Evolutionary conservation across 2,888 invertebrate genomes (phyloP), one percentile per base, ranked within the genome.

Genomic region (Cephus spinipes): DNA sequence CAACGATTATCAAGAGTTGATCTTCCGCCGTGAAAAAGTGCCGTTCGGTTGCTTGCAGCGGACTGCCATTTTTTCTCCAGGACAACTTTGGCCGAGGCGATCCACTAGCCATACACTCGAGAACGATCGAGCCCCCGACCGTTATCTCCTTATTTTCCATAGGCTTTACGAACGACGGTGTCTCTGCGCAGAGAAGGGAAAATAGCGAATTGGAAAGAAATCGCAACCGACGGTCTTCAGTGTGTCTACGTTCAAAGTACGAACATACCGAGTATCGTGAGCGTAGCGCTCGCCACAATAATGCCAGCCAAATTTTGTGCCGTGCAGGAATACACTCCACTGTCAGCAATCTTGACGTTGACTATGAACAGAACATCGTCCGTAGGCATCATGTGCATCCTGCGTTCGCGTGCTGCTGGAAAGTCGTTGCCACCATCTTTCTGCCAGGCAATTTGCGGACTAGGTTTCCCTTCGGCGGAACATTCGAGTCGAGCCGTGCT

Each of bases 351-450:
- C 91, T 97, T 97, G 33, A 97, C 97, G 92, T 97, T 95, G n/a
- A 97, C 94, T 85, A 99, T 98, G 89, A 98, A 97, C 90, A 98
- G 97, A 1, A 96, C 95, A 90, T 98, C 97, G 89, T 98, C 98
- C 40, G 95, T 95, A 0, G 97, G 96, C 94, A 98, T 96, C 74
- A 98, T 97, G 92, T 97, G 96, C 95, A 99, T 96, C 68, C 98
- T 93, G 73, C 98, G 94, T 91, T 99, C 98, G 84, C 96, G 94
- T 12, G 98, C 98, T 9, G 99, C 98, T 11, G 98, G 98, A 91
- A 99, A 98, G 89, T 98, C 96, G 88, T 96, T 96, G 0, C 96
- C 97, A n/a, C 97, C 97, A 92, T 97, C 97, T 92, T 98, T 98
- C 87, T 97, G 96, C 96, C 97, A 96, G 0, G 96, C 96, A 85